Evolutionary conservation across 2,888 invertebrate species (phyloP).

Genomic region (Panzeria rudis): DNA sequence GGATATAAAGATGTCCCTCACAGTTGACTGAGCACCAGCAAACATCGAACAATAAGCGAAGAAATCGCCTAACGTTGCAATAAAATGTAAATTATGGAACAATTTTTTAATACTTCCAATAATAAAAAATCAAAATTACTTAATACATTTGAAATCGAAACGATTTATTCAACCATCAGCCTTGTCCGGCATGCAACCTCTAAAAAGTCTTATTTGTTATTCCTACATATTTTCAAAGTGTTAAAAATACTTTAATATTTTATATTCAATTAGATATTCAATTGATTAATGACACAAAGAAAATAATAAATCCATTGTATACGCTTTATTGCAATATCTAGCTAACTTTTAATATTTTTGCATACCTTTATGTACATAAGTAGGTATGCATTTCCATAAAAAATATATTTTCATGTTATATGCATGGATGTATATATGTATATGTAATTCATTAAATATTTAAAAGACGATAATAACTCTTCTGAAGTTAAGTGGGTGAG

Average conservation of each 20-base stretch:
- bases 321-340: neutral
- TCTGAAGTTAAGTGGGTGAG: too few species aligned
- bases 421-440: too few species aligned
- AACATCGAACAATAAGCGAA: slow-evolving; percentile 35
- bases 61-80: slow-evolving; percentile 37
- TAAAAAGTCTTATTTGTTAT: neutral
- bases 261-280: neutral
- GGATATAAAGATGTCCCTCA: slow-evolving; percentile 64
- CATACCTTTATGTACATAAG: neutral
- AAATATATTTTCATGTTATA: too few species aligned
- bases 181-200: slow-evolving; percentile 20
- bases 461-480: neutral
- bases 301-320: slow-evolving; percentile 1
- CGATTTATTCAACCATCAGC: slow-evolving; percentile 9
- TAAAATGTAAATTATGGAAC: slow-evolving; percentile 53
- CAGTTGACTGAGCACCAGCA: slow-evolving; percentile 62
- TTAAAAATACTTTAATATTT: neutral
- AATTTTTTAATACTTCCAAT: slow-evolving; percentile 23
- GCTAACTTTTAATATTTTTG: neutral
- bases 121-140: slow-evolving; percentile 20
- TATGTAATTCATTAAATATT: neutral
- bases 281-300: neutral
- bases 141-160: slow-evolving; percentile 25
- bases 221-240: neutral
- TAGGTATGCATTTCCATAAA: neutral